Evolutionary conservation across 2,113 vertebrate species (phyloP), one percentile per base, ranked within the genome.

Genomic region (Todiramphus saurophagus): DNA sequence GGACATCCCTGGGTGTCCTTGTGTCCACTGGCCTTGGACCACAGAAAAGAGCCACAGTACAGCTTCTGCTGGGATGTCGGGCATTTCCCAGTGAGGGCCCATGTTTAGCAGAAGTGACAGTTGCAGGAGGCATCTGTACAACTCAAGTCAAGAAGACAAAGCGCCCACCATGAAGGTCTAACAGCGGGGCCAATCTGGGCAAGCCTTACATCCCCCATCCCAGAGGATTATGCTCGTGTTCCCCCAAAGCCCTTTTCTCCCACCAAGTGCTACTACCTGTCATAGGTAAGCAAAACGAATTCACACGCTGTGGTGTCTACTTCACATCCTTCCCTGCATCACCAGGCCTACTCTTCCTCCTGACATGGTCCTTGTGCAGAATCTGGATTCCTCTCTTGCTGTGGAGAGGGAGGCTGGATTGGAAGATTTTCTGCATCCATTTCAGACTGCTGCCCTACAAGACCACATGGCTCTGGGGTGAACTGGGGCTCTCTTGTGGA

Each of bases 381-480:
- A 5, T 33, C 46, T 74, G 83, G 8, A 37, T 66, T 55, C 44
- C 51, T 59, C 25, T 37, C 21, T 67, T 60, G 39, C 3, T 48
- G 24, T 39, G 46, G 28, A 62, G 24, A 17, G 23, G n/a, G 11
- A 62, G 19, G 25, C 20, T 58, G 56, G n/a, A 24, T 69, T 20
- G 48, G 73, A 27, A 63, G 39, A 6, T 75, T 78, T 43, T 67
- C 33, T 19, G 3, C 13, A 19, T 25, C 66, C 1, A 0, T 59
- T 60, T 41, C 30, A 14, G 69, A 33, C 72, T 69, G 23, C 23
- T 81, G 39, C 15, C 39, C 28, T 83, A 68, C 48, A 17, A 66
- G 19, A 44, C 64, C 33, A 11, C 2, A 0, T 0, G 6, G 33
- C 30, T 69, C 44, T 46, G 13, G 15, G 39, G 35, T 1, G 21